Percentiles rank a stretch among this genome's conserved stretches.
These are phyloP conservation scores for Otocyon megalotis DNA, from an alignment of 2,113 vertebrate genomes.

Conservation along the genomic window DNA sequence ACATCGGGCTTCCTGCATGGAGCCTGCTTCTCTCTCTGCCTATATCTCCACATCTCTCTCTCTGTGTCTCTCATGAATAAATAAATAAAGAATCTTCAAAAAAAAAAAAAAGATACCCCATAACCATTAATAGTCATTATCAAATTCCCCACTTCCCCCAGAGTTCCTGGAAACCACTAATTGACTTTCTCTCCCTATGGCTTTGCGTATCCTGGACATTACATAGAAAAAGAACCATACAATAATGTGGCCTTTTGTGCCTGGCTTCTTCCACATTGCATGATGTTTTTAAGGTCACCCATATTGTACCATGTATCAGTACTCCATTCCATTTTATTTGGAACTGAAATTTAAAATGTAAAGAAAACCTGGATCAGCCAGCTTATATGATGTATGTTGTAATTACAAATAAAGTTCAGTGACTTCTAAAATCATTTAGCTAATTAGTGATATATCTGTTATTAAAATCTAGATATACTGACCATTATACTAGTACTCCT, in stretches of 20 bases:
- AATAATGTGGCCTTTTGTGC: neutral
- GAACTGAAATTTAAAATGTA: neutral
- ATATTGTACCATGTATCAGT: neutral
- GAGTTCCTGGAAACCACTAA: neutral
- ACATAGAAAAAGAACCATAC: neutral
- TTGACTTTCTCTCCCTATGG: neutral
- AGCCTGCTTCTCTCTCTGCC: too few species aligned
- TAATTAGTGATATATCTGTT: neutral
- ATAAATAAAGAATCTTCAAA: too few species aligned
- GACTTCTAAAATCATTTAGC: neutral
- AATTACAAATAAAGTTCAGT: conserved; percentile 29
- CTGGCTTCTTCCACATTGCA: neutral
- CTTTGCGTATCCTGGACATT: neutral
- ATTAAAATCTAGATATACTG: neutral
- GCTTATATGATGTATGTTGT: neutral
- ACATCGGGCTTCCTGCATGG: too few species aligned
- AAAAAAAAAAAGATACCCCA: neutral
- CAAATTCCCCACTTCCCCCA: neutral
- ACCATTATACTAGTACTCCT: neutral
- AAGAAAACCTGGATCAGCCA: neutral
- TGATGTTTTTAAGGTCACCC: neutral
- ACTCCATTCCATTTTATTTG: neutral
- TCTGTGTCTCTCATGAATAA: too few species aligned
- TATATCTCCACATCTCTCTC: too few species aligned
- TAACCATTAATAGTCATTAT: neutral